Evolutionary conservation across 2,888 invertebrate genomes (phyloP).

Genomic region (Crepidodera aurea): DNA sequence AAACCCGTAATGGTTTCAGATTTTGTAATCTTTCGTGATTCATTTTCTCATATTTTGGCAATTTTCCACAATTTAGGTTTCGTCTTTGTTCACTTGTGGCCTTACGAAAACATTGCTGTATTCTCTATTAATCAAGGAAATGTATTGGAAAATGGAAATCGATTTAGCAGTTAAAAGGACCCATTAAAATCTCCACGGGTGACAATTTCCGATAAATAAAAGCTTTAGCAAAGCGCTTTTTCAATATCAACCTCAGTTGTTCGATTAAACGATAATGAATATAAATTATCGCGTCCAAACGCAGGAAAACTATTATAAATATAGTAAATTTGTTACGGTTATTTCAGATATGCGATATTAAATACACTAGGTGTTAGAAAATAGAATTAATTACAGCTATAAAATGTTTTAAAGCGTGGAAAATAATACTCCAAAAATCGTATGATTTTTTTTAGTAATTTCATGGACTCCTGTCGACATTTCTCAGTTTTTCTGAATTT

Average conservation of each 20-base stretch:
- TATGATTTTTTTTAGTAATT: no score
- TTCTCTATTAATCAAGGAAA: conserved; percentile 32
- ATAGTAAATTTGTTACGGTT: no score
- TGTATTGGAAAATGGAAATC: conserved; percentile 39
- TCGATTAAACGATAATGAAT: conserved; percentile 57
- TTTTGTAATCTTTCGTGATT: neutral
- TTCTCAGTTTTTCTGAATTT: no score
- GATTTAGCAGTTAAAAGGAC: conserved; percentile 37
- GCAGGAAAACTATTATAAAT: no score
- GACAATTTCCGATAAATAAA: conserved; percentile 42
- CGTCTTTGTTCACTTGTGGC: conserved; percentile 26
- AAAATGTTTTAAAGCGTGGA: no score
- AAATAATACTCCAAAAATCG: no score
- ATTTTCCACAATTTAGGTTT: conserved; percentile 34
- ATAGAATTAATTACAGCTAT: no score
- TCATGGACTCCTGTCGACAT: no score
- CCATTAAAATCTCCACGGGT: conserved; percentile 40
- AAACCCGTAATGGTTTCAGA: no score
- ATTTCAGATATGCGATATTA: no score
- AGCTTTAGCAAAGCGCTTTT: conserved; percentile 39
- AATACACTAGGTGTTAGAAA: no score
- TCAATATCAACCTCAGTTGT: conserved; percentile 43
- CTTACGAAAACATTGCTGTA: conserved; percentile 20
- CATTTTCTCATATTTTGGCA: conserved; percentile 9
- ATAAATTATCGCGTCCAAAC: conserved; percentile 51